phyloP scores from a whole-genome alignment of 2,797 vertebrate genomes.

The Gallinago nigripennis region DNA sequence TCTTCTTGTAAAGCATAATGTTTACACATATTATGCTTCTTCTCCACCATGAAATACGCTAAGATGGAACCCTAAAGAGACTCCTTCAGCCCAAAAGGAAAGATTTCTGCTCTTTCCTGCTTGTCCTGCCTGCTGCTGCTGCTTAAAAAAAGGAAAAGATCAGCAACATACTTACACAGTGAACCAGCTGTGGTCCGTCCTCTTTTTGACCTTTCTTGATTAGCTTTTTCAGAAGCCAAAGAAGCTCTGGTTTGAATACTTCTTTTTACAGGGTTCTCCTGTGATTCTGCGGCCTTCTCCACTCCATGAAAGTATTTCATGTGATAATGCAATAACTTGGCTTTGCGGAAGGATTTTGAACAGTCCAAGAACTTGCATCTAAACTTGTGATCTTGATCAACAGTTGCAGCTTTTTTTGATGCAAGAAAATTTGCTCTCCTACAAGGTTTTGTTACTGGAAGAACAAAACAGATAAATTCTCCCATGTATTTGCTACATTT shows the following conservation, averaged over 20 bases:
- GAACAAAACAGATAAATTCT: conserved; percentile 70
- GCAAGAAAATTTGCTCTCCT: conserved; percentile 85
- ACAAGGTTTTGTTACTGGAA: conserved; percentile 83
- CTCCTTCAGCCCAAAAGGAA: not conserved
- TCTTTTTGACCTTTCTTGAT: conserved; percentile 83
- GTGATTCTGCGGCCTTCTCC: conserved; percentile 83
- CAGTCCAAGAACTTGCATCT: conserved; percentile 91
- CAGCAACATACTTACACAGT: conserved; percentile 82
- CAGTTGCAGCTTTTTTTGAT: conserved; percentile 86
- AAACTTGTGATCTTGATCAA: conserved; percentile 93
- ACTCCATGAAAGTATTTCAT: conserved; percentile 96
- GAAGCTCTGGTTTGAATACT: conserved; percentile 86
- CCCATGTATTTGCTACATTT: conserved; percentile 52
- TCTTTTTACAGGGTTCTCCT: conserved; percentile 81
- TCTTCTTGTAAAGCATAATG: not conserved
- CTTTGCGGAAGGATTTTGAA: conserved; percentile 95
- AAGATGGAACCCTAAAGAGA: not conserved
- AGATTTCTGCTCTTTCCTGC: not conserved
- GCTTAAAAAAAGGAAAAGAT: not conserved
- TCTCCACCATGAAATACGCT: not conserved
- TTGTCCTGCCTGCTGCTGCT: not conserved
- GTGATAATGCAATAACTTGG: conserved; percentile 94
- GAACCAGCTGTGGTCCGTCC: conserved; percentile 86
- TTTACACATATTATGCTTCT: not conserved
- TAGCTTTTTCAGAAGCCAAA: conserved; percentile 83